A percentile compares a stretch with the other conserved stretches of the same genome.
Evolutionary conservation across 2,888 invertebrate species (phyloP).

Genomic region (Callyntrura guangdongensis): DNA sequence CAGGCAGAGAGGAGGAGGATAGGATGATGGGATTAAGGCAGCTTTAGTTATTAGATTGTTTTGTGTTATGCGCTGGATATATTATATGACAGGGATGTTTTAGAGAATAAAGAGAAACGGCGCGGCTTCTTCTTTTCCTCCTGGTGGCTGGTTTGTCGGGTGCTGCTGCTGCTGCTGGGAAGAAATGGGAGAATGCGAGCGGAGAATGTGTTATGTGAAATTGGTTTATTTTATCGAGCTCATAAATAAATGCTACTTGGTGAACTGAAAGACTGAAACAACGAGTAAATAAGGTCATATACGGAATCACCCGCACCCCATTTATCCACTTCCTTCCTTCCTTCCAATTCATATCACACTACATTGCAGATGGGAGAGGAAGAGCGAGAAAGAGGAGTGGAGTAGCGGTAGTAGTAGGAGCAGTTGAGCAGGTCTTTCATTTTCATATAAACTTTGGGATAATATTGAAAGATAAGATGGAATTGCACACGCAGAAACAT

Average conservation of each 20-base stretch:
- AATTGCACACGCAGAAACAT: slow-evolving; percentile 44
- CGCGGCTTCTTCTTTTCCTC: no score
- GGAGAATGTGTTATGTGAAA: slow-evolving; percentile 62
- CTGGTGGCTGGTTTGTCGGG: no score
- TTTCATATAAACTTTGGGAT: slow-evolving; percentile 31
- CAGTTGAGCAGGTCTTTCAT: slow-evolving; percentile 34
- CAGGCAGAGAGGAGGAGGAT: slow-evolving; percentile 17
- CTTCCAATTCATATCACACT: slow-evolving; percentile 16
- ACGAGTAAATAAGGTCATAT: slow-evolving; percentile 56
- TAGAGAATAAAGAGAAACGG: neutral
- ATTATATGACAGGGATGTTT: slow-evolving; percentile 40
- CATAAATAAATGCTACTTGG: slow-evolving; percentile 68
- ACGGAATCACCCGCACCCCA: slow-evolving; percentile 56
- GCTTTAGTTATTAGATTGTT: slow-evolving; percentile 58
- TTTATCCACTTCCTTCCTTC: slow-evolving; percentile 47
- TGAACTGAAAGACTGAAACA: slow-evolving; percentile 55
- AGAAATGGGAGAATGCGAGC: slow-evolving; percentile 31
- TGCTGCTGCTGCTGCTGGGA: neutral
- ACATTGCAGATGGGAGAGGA: neutral
- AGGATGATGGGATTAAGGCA: slow-evolving; percentile 67
- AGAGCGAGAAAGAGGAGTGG: neutral
- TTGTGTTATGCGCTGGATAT: slow-evolving; percentile 11
- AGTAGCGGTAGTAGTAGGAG: neutral
- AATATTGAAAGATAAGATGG: slow-evolving; percentile 40
- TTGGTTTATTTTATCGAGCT: slow-evolving; percentile 74